These are phyloP conservation scores for Malaclemys terrapin DNA, from an alignment of 2,113 vertebrate species.

Conservation along the genomic window DNA sequence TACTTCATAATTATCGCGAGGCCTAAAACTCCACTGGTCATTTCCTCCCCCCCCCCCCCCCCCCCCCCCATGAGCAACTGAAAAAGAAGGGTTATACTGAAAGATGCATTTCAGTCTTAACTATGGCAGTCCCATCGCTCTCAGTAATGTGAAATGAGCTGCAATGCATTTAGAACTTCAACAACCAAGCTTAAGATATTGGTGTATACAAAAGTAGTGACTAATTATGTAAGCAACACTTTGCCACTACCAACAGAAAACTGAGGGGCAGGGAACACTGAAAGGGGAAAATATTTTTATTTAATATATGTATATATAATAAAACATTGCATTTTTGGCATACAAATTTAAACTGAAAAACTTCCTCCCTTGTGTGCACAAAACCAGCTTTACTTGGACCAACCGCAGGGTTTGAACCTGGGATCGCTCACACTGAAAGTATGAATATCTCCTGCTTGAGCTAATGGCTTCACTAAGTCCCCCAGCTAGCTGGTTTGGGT, in stretches of 20 bases:
- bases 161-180: accelerated
- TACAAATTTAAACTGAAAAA: not conserved
- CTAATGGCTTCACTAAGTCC: not conserved
- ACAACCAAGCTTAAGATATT: not conserved
- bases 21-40: not conserved
- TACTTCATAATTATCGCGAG: not conserved
- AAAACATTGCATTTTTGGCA: not conserved
- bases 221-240: not conserved
- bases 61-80: not conserved
- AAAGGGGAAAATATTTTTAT: not conserved
- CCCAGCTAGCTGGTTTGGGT: not conserved
- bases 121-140: not conserved
- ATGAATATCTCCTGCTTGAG: not conserved
- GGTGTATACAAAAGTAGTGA: accelerated
- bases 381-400: accelerated
- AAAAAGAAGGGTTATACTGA: not conserved
- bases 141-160: not conserved
- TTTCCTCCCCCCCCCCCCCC: not conserved
- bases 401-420: not conserved
- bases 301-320: not conserved
- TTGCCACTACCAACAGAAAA: not conserved
- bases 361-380: not conserved
- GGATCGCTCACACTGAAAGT: not conserved
- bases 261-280: not conserved
- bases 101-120: not conserved